Percentiles rank a stretch among this genome's conserved stretches.
Conservation (phyloP, 2,797 vertebrate genomes). For the Balearica regulorum region DNA sequence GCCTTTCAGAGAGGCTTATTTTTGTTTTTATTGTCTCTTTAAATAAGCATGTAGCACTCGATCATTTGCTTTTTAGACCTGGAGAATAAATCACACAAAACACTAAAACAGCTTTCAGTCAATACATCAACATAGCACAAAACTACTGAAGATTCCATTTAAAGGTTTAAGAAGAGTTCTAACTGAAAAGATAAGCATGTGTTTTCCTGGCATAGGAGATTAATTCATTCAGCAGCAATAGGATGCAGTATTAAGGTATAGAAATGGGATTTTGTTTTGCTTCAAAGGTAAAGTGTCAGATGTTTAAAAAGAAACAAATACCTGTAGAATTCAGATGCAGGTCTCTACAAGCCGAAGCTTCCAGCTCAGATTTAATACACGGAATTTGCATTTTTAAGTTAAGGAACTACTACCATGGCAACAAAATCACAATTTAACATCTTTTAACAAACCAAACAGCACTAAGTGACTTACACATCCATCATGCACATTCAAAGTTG, state of each 20-base stretch:
- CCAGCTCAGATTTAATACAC: not conserved
- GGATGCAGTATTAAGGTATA: not conserved
- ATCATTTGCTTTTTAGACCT: not conserved
- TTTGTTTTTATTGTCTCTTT: not conserved
- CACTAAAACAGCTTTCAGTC: not conserved
- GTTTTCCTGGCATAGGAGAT: not conserved
- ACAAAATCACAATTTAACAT: not conserved
- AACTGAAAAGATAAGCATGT: not conserved
- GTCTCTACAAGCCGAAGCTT: not conserved
- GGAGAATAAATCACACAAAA: not conserved
- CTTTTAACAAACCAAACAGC: not conserved
- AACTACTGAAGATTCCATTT: not conserved
- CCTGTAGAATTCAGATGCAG: not conserved
- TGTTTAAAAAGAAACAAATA: not conserved
- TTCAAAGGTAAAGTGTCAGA: not conserved
- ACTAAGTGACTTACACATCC: slow-evolving; percentile 90
- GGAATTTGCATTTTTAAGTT: not conserved
- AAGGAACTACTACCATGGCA: not conserved
- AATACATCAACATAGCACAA: not conserved
- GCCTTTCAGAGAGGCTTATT: not conserved
- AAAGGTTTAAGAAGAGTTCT: not conserved
- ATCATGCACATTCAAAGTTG: slow-evolving; percentile 93
- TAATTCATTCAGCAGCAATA: not conserved
- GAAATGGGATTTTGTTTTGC: not conserved
- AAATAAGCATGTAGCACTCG: not conserved